These are phyloP conservation scores for Paragorgia papillata DNA, from an alignment of 92 coral and sea anemone genomes.

Conservation along the genomic window DNA sequence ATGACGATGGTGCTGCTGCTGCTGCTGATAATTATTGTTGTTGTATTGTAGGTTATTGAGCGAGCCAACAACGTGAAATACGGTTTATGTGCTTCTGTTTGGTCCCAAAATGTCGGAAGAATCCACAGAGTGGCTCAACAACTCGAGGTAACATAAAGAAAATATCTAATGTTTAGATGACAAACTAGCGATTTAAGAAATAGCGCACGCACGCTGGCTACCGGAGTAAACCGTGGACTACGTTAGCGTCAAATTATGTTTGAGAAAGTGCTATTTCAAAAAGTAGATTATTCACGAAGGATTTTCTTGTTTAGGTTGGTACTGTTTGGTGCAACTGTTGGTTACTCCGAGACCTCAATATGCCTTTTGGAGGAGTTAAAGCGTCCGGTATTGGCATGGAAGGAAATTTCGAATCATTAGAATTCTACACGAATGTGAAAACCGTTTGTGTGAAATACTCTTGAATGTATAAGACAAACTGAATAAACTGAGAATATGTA, in stretches of 20 bases:
- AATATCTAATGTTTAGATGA: not conserved
- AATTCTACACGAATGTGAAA: slow-evolving; percentile 68
- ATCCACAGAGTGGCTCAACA: slow-evolving; percentile 77
- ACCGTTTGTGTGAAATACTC: slow-evolving; percentile 67
- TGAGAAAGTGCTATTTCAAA: no score
- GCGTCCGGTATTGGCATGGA: slow-evolving; percentile 76
- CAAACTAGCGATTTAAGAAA: not conserved
- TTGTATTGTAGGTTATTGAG: slow-evolving; percentile 59
- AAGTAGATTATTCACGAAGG: not conserved
- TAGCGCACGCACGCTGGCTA: no score
- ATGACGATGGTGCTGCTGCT: no score
- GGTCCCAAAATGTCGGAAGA: slow-evolving; percentile 74
- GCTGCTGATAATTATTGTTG: no score
- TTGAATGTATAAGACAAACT: no score
- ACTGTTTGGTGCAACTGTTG: slow-evolving; percentile 87
- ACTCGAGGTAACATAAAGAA: slow-evolving; percentile 57
- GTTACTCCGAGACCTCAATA: slow-evolving; percentile 76
- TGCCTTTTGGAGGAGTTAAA: slow-evolving; percentile 82
- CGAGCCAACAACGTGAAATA: slow-evolving; percentile 83
- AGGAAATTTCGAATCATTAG: slow-evolving; percentile 65
- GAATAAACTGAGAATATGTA: no score
- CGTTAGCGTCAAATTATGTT: no score
- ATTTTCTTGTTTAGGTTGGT: slow-evolving; percentile 59
- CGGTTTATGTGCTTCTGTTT: slow-evolving; percentile 72
- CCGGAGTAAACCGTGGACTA: no score